Evolutionary conservation across 2,888 invertebrate genomes (phyloP), one percentile per base, ranked within the genome.

Genomic region (Chaetogeoica ovagalla): DNA sequence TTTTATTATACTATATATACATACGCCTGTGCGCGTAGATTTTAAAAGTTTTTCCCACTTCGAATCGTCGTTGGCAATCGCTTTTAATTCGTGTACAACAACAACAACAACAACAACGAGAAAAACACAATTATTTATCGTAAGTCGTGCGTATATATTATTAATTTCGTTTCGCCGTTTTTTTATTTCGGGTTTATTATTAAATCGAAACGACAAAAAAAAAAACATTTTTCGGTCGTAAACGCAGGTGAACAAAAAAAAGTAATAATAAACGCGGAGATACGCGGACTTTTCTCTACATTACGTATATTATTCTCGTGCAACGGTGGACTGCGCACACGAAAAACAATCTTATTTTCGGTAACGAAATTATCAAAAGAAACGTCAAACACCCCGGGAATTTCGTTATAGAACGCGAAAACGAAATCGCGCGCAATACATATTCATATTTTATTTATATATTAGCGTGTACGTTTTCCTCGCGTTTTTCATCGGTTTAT

Each of bases 351-450:
- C 8, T 60, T 73, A 73, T 62, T 72, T 17, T 48, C 52, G 9
- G 37, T n/a, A 13, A 72, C 62, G 52, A 48, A 72, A 72, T 62
- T 71, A n/a, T n/a, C n/a, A 71, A 59, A 62, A 72, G 19, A 62
- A 52, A 52, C 48, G 11, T 15, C 30, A n/a, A 52, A 73, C 9
- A 55, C 52, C 37, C 52, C 37, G 30, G 30, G 37, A 52, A 63
- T 17, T 73, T 37, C 73, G 63, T 73, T 55, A 73, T 30, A 30
- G 21, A 63, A 63, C 11, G 30, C n/a, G n/a, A n/a, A 73, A 73
- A 73, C 30, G 30, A 30, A 30, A 30, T 30, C 30, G 30, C 30
- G 30, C 30, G 30, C 4, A 30, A 4, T n/a, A n/a, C n/a, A n/a
- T n/a, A n/a, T n/a, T n/a, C n/a, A n/a, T n/a, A n/a, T n/a, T n/a